Conservation (phyloP, 2,113 vertebrate species). For the Misgurnus mizolepis region DNA sequence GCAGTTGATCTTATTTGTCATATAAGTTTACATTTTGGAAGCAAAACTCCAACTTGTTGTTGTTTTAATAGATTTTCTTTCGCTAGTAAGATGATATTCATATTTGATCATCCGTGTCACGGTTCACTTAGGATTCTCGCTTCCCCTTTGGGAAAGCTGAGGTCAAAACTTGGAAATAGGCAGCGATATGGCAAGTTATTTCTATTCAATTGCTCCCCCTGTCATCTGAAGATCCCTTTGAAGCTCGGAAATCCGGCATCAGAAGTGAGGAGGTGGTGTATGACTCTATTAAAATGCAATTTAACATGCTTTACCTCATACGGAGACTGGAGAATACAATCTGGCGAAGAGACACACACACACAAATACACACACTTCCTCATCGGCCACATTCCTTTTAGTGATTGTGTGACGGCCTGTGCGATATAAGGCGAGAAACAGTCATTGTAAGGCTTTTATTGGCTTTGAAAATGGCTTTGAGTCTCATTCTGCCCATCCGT, state of each 20-base stretch:
- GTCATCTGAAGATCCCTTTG: slow-evolving; percentile 54
- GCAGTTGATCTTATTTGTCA: too few relatives aligned
- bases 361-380: slow-evolving; percentile 17
- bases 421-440: slow-evolving; percentile 44
- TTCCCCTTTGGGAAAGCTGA: slow-evolving; percentile 13
- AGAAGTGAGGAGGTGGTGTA: slow-evolving; percentile 48
- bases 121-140: slow-evolving; percentile 27
- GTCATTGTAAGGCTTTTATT: slow-evolving; percentile 53
- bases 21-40: neutral
- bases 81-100: neutral
- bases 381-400: slow-evolving; percentile 19
- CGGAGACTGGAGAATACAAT: slow-evolving; percentile 45
- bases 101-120: neutral
- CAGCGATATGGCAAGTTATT: slow-evolving; percentile 46
- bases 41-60: neutral
- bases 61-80: neutral
- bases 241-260: slow-evolving; percentile 52
- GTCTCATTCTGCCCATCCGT: slow-evolving; percentile 13
- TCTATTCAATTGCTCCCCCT: slow-evolving; percentile 44
- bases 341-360: slow-evolving; percentile 22
- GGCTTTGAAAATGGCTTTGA: slow-evolving; percentile 41
- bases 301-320: slow-evolving; percentile 59
- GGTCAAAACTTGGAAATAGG: slow-evolving; percentile 38
- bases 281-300: slow-evolving; percentile 63
- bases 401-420: slow-evolving; percentile 41